Evolutionary conservation across 2,888 invertebrate genomes (phyloP), one percentile per base, ranked within the genome.

Genomic region (Julus scandinavius): DNA sequence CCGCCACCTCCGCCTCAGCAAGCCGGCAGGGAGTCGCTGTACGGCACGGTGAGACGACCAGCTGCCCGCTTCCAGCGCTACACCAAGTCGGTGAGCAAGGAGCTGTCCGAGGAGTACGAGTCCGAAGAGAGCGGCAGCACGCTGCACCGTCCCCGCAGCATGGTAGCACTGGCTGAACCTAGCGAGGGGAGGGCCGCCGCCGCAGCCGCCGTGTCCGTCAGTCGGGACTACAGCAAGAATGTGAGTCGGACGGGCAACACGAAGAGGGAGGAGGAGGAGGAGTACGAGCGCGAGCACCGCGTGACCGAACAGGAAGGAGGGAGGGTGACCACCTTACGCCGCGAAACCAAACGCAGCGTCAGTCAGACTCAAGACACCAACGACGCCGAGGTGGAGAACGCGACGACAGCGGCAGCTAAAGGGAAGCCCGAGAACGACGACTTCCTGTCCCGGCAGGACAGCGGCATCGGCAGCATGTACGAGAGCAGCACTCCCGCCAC

Each of bases 251-350:
- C 45, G 1, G 88, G 85, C 7, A 84, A 13, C 40, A 86, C 40
- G 1, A 38, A 40, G 15, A 17, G 41, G 15, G 88, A 85, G 63
- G 88, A 85, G 83, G 88, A 88, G 38, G 87, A 88, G n/a, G 91
- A 91, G 63, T 89, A 90, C 54, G 91, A 91, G 89, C 87, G 91
- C 87, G 91, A 91, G 13, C 89, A 90, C 72, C 90, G 90, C 63
- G 89, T 87, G 45, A 84, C 54, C 2, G 89, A 49, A 41, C 80
- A 89, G 45, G 41, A 40, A 17, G 72, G 45, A 13, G 72, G 50
- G 17, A 13, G 86, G 15, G 63, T 63, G 41, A 63, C 41, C 29
- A 88, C 84, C 58, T 11, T 54, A 9, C 40, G 84, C 17, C 83
- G 84, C 0, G 88, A 88, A 40, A 58, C 58, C 63, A 88, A 50